Base-by-base conservation (phyloP, 1,140 invertebrate genomes). In the Sesamia nonagrioides region DNA sequence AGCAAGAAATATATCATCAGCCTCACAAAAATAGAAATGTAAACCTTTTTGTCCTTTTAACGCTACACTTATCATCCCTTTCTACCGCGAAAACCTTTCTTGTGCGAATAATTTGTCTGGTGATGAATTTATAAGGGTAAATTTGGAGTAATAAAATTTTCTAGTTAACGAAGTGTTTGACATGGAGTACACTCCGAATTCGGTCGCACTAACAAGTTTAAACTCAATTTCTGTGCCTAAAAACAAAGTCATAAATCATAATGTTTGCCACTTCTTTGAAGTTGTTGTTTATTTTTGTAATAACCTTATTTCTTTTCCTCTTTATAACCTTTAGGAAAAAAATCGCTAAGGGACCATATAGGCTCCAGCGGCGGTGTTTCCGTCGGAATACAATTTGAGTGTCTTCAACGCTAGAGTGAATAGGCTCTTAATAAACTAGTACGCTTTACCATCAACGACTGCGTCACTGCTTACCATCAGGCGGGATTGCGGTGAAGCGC, bases 121-220 rank as follows among this genome's bases (percentile, higher is more conserved):
- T 21, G 18, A 42, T 58, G 18, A 73, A 73, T 71, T 69, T 77
- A 78, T 61, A 66, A 78, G 77, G 54, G 27, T 40, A n/a, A 72
- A 78, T 78, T 71, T 21, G 52, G 37, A 61, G 40, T 78, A 78
- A 78, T 78, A 78, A 71, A 60, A 78, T 78, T 72, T 78, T 63
- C 77, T 78, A 50, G 54, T 61, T 78, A 72, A 73, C 71, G 71
- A 58, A 72, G 77, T 78, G 68, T 61, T 66, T 71, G 77, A 72
- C 66, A 69, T 21, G 71, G 71, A 50, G 52, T 60, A 58, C 17
- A 13, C 18, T 61, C 40, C 54, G 45, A 71, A 78, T 72, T 78
- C 56, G 66, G 40, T 66, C 66, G 54, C 37, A 63, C 21, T 48
- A 37, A 40, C 52, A 78, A 78, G 21, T 71, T 78, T 72, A 42